These are phyloP conservation scores for Globia sparganii DNA, from an alignment of 2,888 invertebrate species.

Conservation along the genomic window DNA sequence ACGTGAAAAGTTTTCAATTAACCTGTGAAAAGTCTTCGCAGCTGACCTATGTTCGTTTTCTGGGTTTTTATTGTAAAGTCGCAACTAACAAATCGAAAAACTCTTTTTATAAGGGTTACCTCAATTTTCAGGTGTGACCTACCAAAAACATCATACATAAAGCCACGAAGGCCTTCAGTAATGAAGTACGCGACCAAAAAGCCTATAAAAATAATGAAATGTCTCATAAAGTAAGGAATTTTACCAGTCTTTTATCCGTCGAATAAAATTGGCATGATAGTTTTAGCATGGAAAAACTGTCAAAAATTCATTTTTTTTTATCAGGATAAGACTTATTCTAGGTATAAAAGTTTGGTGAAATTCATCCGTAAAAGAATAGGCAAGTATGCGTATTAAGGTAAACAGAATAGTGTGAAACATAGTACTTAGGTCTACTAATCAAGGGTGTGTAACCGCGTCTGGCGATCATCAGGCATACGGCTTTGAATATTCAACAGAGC, in stretches of 20 bases:
- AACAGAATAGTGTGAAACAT: constrained; percentile 24
- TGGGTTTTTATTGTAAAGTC: constrained; percentile 2
- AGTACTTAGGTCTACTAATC: constrained; percentile 57
- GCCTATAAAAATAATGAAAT: background rate
- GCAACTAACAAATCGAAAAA: background rate
- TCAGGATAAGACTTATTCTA: no score
- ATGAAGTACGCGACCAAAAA: background rate
- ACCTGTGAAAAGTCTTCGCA: constrained; percentile 12
- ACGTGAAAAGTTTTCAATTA: constrained; percentile 51
- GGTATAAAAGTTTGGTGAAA: no score
- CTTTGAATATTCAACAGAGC: constrained; percentile 73
- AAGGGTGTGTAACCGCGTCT: constrained; percentile 57
- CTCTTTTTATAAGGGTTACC: background rate
- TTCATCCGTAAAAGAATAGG: background rate
- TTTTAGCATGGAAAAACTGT: no score
- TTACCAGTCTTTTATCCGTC: no score
- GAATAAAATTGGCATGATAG: no score
- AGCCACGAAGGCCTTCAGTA: background rate
- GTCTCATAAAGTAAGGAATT: background rate
- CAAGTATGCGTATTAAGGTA: background rate
- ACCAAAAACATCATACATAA: background rate
- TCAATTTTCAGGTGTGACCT: background rate
- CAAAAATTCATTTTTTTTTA: no score
- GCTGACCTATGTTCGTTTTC: constrained; percentile 22
- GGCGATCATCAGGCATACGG: constrained; percentile 62